phyloP scores from a whole-genome alignment of 2,888 invertebrate genomes.

The Hypercompe scribonia region DNA sequence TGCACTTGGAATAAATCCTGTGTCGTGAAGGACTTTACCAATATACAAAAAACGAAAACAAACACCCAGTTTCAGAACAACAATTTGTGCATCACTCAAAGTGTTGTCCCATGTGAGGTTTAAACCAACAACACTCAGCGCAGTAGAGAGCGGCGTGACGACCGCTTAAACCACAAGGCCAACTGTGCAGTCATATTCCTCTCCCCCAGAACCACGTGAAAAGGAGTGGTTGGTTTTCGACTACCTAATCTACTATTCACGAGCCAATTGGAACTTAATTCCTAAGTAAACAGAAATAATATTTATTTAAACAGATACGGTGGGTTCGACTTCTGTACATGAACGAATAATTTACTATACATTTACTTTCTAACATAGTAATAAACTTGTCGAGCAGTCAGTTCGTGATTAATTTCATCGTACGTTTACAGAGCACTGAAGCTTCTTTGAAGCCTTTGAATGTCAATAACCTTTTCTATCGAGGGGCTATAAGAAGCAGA shows the following conservation, averaged over 20 bases:
- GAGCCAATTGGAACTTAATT: not conserved
- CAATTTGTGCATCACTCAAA: no score
- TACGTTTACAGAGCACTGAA: not conserved
- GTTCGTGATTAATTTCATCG: conserved; percentile 5
- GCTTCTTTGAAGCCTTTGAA: conserved; percentile 3
- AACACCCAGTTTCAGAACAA: no score
- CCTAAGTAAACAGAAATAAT: not conserved
- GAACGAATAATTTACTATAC: not conserved
- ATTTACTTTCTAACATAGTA: not conserved
- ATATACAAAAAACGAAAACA: no score
- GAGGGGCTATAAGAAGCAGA: conserved; percentile 10
- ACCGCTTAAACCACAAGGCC: no score
- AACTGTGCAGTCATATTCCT: no score
- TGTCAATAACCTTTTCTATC: conserved; percentile 13
- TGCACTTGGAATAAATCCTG: no score
- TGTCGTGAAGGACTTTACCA: no score
- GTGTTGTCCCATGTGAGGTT: no score
- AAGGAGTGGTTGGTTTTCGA: no score
- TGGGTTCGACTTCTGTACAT: not conserved
- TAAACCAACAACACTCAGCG: no score
- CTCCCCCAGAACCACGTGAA: no score
- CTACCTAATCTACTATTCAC: not conserved
- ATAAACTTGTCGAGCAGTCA: not conserved
- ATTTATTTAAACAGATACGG: not conserved
- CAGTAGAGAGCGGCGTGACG: no score